Evolutionary conservation across 1,140 invertebrate genomes (phyloP).

Genomic region (Macrobrachium nipponense): DNA sequence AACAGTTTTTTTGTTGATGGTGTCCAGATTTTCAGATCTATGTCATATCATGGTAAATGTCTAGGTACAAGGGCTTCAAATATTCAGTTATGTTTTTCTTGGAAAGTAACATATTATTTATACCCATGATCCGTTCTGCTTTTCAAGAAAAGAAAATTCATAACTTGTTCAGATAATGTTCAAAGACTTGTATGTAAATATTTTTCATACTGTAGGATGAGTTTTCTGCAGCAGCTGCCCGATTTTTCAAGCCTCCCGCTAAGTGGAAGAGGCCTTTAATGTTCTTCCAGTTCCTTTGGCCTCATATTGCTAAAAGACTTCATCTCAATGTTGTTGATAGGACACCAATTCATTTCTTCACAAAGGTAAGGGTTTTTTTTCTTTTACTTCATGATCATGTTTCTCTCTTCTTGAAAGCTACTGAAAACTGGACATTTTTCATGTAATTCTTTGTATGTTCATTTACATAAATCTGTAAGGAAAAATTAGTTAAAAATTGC

Average conservation of each 20-base stretch:
- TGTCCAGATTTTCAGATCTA: too few relatives aligned
- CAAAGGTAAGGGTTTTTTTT: conserved; percentile 61
- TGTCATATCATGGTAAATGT: too few relatives aligned
- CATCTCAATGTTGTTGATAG: conserved; percentile 57
- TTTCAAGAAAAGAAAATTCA: background rate
- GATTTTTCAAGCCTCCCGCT: conserved; percentile 54
- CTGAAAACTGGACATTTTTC: too few relatives aligned
- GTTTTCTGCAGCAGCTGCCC: conserved; percentile 59
- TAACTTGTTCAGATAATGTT: background rate
- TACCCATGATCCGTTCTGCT: too few relatives aligned
- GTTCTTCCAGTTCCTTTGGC: conserved; percentile 67
- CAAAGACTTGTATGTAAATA: background rate
- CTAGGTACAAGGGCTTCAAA: too few relatives aligned
- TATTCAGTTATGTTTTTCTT: too few relatives aligned
- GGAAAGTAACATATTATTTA: too few relatives aligned
- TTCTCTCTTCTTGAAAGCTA: background rate
- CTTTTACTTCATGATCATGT: background rate
- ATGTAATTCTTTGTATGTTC: too few relatives aligned
- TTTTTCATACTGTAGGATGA: conserved; percentile 51
- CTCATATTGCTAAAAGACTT: conserved; percentile 57
- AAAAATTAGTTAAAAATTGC: background rate
- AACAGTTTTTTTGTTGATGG: too few relatives aligned
- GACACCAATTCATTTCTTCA: conserved; percentile 65
- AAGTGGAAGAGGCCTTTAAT: conserved; percentile 61
- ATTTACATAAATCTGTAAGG: too few relatives aligned